Percentiles rank a stretch among this genome's conserved stretches.
These are phyloP conservation scores for Pygathrix nemaeus DNA, from an alignment of 2,113 vertebrate genomes.

Conservation along the genomic window DNA sequence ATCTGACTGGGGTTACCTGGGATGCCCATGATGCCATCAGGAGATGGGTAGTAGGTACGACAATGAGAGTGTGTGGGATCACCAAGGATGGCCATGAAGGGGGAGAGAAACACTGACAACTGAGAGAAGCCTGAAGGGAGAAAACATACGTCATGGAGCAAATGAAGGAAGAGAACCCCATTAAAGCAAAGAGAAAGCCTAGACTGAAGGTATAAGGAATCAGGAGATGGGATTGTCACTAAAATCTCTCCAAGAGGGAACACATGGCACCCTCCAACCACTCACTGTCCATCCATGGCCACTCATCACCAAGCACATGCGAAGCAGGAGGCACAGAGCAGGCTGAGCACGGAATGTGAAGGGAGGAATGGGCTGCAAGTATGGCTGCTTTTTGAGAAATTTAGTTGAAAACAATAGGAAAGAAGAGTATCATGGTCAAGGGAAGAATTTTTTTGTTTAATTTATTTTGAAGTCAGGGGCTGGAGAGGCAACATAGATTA, in stretches of 20 bases:
- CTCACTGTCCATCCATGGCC: rapidly evolving
- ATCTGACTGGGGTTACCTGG: neutral
- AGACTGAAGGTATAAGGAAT: neutral
- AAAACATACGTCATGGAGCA: neutral
- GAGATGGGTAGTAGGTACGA: rapidly evolving
- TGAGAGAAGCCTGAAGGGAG: neutral
- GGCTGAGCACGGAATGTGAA: neutral
- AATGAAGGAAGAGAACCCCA: neutral
- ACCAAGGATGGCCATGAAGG: rapidly evolving
- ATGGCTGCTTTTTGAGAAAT: neutral
- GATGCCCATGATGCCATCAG: neutral
- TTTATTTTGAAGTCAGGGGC: neutral
- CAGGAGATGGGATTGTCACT: neutral
- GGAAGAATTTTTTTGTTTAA: neutral
- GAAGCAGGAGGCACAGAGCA: neutral
- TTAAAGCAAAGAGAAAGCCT: neutral
- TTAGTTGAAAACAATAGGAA: neutral
- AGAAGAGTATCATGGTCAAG: neutral
- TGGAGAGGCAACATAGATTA: neutral
- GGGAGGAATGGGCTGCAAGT: neutral
- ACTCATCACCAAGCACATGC: neutral
- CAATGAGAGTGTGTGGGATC: neutral
- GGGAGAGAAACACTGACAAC: too few relatives aligned
- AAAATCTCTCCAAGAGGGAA: neutral
- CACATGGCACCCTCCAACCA: too few relatives aligned